These are phyloP conservation scores for Hedychridium roseum DNA, from an alignment of 2,888 invertebrate species.

Conservation along the genomic window DNA sequence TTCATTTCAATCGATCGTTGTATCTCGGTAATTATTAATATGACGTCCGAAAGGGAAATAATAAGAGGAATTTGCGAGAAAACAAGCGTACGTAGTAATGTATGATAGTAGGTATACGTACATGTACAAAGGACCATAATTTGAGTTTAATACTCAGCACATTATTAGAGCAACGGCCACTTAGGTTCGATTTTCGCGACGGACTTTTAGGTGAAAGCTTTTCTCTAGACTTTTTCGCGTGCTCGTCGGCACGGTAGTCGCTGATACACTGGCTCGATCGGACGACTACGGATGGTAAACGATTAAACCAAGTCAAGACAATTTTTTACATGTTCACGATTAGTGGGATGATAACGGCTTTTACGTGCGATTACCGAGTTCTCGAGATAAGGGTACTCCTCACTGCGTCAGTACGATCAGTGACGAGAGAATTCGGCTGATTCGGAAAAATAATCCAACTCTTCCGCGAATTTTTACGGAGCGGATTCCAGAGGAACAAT, in stretches of 20 bases:
- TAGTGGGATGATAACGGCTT: slow-evolving; percentile 32
- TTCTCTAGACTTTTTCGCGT: not conserved
- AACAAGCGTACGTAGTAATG: no score
- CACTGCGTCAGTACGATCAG: no score
- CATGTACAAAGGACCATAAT: slow-evolving; percentile 3
- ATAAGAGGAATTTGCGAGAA: no score
- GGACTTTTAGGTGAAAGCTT: not conserved
- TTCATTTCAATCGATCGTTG: no score
- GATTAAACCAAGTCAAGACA: slow-evolving; percentile 10
- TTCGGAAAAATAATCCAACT: no score
- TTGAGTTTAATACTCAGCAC: not conserved
- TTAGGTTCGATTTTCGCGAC: not conserved
- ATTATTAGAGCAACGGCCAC: not conserved
- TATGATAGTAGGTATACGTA: no score
- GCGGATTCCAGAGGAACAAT: no score
- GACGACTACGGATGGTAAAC: slow-evolving; percentile 1
- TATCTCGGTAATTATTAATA: no score
- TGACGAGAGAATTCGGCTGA: no score
- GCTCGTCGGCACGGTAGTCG: not conserved
- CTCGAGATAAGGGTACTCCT: slow-evolving; percentile 25
- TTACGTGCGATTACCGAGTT: slow-evolving; percentile 11
- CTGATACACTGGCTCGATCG: slow-evolving; percentile 10
- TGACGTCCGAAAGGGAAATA: no score
- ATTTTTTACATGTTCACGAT: slow-evolving; percentile 27
- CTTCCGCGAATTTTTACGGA: no score